phyloP scores from a whole-genome alignment of 2,888 invertebrate genomes.

The Mimachlamys varia region DNA sequence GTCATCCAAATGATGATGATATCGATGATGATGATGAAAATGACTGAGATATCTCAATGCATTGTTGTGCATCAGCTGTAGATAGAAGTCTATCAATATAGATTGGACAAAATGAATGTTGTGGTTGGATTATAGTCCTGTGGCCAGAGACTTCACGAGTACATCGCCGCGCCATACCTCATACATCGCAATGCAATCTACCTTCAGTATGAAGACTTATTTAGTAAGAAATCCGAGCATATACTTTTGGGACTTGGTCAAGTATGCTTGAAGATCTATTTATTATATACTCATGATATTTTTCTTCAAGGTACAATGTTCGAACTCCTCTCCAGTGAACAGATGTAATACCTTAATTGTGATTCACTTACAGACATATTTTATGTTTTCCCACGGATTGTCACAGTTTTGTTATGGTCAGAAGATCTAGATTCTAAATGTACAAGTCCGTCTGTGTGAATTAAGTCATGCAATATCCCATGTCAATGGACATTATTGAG shows the following conservation, averaged over 20 bases:
- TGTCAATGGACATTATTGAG: too few relatives aligned
- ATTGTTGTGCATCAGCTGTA: neutral
- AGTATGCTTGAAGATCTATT: too few relatives aligned
- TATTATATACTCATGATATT: neutral
- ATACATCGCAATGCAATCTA: neutral
- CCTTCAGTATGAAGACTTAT: too few relatives aligned
- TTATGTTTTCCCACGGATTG: too few relatives aligned
- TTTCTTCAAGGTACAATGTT: neutral
- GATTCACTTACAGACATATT: too few relatives aligned
- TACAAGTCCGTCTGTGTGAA: too few relatives aligned
- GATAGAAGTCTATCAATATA: neutral
- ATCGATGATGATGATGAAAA: slow-evolving; percentile 13
- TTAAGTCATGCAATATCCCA: too few relatives aligned
- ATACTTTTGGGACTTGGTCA: too few relatives aligned
- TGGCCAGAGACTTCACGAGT: neutral
- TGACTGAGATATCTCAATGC: neutral
- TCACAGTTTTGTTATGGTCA: too few relatives aligned
- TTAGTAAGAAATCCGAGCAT: too few relatives aligned
- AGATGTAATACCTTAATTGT: too few relatives aligned
- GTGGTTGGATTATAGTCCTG: neutral
- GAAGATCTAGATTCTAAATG: too few relatives aligned
- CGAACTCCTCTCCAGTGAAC: neutral
- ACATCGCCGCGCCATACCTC: neutral
- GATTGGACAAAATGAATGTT: neutral
- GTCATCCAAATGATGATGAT: neutral